Evolutionary conservation across 2,113 vertebrate genomes (phyloP), one percentile per base, ranked within the genome.

Genomic region (Nicator chloris): DNA sequence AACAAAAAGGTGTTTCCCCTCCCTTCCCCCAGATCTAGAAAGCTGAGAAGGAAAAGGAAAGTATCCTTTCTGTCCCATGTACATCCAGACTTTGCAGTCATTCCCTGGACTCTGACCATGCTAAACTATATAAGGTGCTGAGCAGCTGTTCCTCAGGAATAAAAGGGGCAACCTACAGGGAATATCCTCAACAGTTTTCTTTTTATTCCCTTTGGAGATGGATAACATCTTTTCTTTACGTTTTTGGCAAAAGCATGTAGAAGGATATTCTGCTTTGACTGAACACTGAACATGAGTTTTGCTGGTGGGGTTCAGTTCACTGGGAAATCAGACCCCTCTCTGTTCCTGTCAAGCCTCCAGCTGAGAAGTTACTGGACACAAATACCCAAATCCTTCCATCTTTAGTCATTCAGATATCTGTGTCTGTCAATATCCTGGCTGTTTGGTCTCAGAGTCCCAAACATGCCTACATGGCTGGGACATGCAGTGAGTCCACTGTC

Each of bases 241-340:
- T 59, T 66, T 81, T 82, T 56, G 15, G 8, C 50, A 53, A 63
- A 9, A 72, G 6, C 44, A 44, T 19, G 11, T 39, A n/a, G 26
- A 44, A 57, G 6, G 47, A 21, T 71, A 39, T 75, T 71, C 31
- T 91, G 18, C 60, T 70, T 70, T 51, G 21, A 50, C 4, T 81
- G 51, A 82, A 54, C 0, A 0, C 5, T 71, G 73, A 42, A 49
- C 0, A 0, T 51, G 51, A 21, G 2, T 54, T 89, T 40, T 79
- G 39, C 20, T 70, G 44, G 9, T 11, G 4, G 3, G 26, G 11
- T 37, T 81, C 50, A 61, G 4, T 40, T 72, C 50, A 44, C 8
- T 51, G 44, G 16, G 31, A 93, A 70, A 59, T 9, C 5, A 28
- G 49, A 35, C 28, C 9, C 5, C 18, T 60, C 6, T 22, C 9